Percentiles rank a stretch among this genome's conserved stretches.
These are phyloP conservation scores for human DNA, from an alignment of 2,113 vertebrate species.

Conservation along the genomic window GRCh38 chr6:25252501-25253000, in stretches of 20 bases:
- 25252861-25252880: not conserved
- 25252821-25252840: not conserved
- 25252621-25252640: not conserved
- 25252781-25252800: not conserved
- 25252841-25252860: not conserved
- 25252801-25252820: not conserved
- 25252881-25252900: too few relatives aligned
- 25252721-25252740: not conserved
- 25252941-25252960: not conserved
- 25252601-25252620: not conserved
- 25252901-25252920: not conserved
- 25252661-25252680: not conserved
- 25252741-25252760: not conserved
- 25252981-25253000: not conserved
- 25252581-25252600: not conserved
- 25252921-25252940: not conserved
- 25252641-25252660: not conserved
- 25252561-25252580: not conserved
- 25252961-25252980: not conserved
- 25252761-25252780: not conserved
- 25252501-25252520: not conserved
- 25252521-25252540: not conserved
- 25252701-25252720: not conserved
- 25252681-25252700: not conserved
- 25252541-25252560: not conserved